Percentiles rank a stretch among this genome's conserved stretches.
Conservation (phyloP, 2,113 vertebrate genomes). For the Hiodon alosoides region DNA sequence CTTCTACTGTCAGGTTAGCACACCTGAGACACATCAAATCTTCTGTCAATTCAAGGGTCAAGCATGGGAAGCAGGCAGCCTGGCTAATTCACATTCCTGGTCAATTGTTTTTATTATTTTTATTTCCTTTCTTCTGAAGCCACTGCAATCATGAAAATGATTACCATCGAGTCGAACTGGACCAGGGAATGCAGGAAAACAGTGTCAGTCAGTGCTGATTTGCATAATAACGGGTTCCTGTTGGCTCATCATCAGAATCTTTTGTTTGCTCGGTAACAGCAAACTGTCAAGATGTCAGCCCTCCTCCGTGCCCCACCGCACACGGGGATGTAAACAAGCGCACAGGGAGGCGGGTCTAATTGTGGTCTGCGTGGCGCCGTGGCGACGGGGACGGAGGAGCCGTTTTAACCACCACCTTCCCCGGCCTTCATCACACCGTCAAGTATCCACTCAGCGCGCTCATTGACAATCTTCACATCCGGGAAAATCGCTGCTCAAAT, state of each 20-base stretch:
- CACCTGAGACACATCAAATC: constrained; percentile 13
- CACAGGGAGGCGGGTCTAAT: constrained; percentile 71
- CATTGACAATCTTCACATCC: not conserved
- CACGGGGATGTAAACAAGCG: constrained; percentile 73
- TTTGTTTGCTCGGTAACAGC: constrained; percentile 85
- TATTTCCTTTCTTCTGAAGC: constrained; percentile 55
- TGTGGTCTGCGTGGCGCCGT: constrained; percentile 50
- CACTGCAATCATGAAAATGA: constrained; percentile 80
- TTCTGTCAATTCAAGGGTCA: constrained; percentile 2
- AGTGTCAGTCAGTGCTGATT: constrained; percentile 78
- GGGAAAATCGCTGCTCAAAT: not conserved
- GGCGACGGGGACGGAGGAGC: not conserved
- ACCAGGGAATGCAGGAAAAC: constrained; percentile 79
- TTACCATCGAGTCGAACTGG: constrained; percentile 82
- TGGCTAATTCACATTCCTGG: constrained; percentile 75
- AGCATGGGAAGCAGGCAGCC: constrained; percentile 58
- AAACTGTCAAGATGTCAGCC: constrained; percentile 85
- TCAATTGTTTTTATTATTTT: constrained; percentile 45
- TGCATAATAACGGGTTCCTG: constrained; percentile 86
- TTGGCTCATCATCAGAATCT: constrained; percentile 76
- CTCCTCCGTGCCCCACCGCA: constrained; percentile 67
- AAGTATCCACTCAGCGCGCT: not conserved
- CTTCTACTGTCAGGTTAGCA: not conserved
- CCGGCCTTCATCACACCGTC: not conserved
- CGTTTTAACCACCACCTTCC: not conserved